Conservation (phyloP, 2,797 vertebrate species). For the Crax fasciolata region DNA sequence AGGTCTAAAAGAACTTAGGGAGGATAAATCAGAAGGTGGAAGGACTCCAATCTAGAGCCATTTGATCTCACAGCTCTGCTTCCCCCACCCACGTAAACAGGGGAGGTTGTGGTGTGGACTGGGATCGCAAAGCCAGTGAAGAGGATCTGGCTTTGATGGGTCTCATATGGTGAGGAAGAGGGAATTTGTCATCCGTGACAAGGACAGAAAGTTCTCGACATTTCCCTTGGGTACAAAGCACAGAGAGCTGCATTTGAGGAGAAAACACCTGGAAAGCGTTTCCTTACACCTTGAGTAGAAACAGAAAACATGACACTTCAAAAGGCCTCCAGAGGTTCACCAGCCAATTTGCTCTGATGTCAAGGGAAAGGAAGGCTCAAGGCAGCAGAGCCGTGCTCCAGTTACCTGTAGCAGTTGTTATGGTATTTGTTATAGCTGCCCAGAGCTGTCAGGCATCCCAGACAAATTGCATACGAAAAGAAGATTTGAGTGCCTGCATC, state of each 20-base stretch:
- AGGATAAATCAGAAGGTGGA: neutral
- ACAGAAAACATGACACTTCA: neutral
- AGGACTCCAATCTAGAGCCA: neutral
- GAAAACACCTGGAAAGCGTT: neutral
- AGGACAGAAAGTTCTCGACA: neutral
- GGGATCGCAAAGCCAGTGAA: neutral
- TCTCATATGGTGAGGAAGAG: neutral
- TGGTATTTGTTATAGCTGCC: conserved; percentile 96
- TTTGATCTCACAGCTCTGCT: neutral
- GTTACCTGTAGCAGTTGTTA: conserved; percentile 96
- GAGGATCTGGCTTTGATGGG: neutral
- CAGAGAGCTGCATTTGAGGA: neutral
- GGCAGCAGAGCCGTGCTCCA: neutral
- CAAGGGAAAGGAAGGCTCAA: neutral
- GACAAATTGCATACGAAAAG: conserved; percentile 95
- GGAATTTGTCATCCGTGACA: neutral
- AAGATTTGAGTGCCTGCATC: conserved; percentile 98
- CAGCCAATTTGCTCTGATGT: neutral
- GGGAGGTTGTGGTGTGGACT: neutral
- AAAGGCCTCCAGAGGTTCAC: neutral
- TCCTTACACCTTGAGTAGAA: neutral
- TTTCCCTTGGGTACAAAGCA: neutral
- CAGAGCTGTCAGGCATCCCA: conserved; percentile 92
- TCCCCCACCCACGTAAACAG: neutral
- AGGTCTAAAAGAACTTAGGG: neutral